Base-by-base conservation (phyloP, 2,888 invertebrate genomes). In the Drosophila longiperda region DNA sequence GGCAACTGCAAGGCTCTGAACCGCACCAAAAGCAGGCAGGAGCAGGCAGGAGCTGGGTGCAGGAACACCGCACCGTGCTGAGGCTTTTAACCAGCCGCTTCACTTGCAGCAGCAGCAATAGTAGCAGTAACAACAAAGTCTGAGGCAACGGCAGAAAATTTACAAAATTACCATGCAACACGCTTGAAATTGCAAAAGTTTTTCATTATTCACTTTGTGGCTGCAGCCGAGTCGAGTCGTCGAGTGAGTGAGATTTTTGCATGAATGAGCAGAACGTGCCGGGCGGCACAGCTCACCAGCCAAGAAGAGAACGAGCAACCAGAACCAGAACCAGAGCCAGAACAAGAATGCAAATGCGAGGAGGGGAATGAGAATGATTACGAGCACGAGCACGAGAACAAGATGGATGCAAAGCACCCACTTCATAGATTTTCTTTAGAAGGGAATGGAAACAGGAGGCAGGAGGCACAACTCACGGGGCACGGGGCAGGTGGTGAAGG, bases 121-220 rank as follows among this genome's bases (percentile, higher is more conserved):
- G 29, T 29, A 66, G 33, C 66, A 68, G 36, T 36, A 59, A 29
- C 52, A 42, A 38, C 32, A 65, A 76, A 75, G 71, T 68, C 81
- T 68, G 68, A 73, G 69, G 76, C 73, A 76, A 54, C 63, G 69
- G 67, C 75, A 73, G 79, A 81, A 89, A 87, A 87, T 87, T 87
- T 87, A 87, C 87, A 87, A 90, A 87, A 87, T 87, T 87, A 90
- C 87, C 87, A 90, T 87, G 89, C 87, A 87, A 87, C 87, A 87
- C 90, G 80, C 90, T 90, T 90, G 82, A 91, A 90, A 91, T 90
- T 90, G 90, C 86, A 90, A 90, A 90, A 90, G 85, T 90, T 90
- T 91, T 90, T 86, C 90, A 89, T 90, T 90, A 88, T 90, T 91
- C 90, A 90, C 91, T 90, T 90, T 90, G 90, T 86, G 90, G 90